These are phyloP conservation scores for Meloidogyne chitwoodi DNA, from an alignment of 1,140 invertebrate genomes.

Conservation along the genomic window DNA sequence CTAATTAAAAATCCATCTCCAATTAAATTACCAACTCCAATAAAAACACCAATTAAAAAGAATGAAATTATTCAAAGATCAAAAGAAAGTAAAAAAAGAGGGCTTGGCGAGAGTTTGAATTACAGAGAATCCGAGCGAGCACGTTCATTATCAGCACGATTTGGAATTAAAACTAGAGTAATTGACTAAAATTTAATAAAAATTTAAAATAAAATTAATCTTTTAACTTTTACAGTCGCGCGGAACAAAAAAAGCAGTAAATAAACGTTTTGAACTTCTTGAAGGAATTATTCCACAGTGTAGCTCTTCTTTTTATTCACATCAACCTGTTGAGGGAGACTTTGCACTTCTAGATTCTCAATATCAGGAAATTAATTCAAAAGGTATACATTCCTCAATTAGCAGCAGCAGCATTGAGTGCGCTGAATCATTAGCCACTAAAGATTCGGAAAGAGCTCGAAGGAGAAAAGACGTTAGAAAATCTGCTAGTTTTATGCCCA, in stretches of 20 bases:
- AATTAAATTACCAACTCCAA: not conserved
- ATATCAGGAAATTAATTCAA: not conserved
- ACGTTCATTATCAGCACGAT: not conserved
- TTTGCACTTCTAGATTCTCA: not conserved
- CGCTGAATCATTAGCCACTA: not conserved
- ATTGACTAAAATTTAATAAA: not conserved
- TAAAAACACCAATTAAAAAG: not conserved
- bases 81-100: not conserved
- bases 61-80: not conserved
- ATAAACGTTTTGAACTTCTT: not conserved
- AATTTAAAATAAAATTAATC: not conserved
- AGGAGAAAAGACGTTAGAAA: not conserved
- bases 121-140: not conserved
- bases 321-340: not conserved
- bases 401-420: not conserved
- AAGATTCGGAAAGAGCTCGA: not conserved
- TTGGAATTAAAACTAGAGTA: not conserved
- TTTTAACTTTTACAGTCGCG: not conserved
- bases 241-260: not conserved
- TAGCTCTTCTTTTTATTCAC: not conserved
- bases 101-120: not conserved
- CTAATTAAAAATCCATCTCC: not conserved
- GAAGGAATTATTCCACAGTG: not conserved
- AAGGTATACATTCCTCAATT: not conserved
- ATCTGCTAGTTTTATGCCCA: not conserved